Conservation (phyloP, 2,888 invertebrate species). For the Busseola fusca region DNA sequence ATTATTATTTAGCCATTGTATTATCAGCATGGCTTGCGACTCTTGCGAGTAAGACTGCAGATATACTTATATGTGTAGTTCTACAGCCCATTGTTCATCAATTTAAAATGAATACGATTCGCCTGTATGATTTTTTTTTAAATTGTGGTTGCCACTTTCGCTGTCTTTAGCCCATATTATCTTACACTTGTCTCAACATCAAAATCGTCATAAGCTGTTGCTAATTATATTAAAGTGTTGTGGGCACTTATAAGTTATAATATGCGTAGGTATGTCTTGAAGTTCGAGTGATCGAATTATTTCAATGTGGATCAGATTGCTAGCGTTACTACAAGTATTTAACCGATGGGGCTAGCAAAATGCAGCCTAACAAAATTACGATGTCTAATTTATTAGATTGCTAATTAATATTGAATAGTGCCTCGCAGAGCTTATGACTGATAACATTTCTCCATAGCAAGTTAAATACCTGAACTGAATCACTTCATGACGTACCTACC, state of each 20-base stretch:
- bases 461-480: conserved; percentile 29
- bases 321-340: background rate
- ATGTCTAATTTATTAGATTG: background rate
- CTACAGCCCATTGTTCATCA: conserved; percentile 79
- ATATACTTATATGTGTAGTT: conserved; percentile 62
- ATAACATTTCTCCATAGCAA: background rate
- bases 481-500: conserved; percentile 12
- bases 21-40: conserved; percentile 44
- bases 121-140: conserved; percentile 14
- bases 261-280: conserved; percentile 24
- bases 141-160: background rate
- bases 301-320: conserved; percentile 12
- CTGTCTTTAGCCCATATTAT: conserved; percentile 29
- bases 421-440: background rate
- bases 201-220: conserved; percentile 27
- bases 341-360: background rate
- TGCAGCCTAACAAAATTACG: background rate
- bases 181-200: conserved; percentile 43
- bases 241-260: conserved; percentile 37
- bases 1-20: conserved; percentile 54
- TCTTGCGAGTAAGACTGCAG: conserved; percentile 45
- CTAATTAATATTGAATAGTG: background rate
- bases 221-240: conserved; percentile 17
- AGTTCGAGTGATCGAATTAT: conserved; percentile 11
- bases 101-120: conserved; percentile 59